phyloP scores from a whole-genome alignment of 2,113 vertebrate species.

The Pseudopipra pipra region DNA sequence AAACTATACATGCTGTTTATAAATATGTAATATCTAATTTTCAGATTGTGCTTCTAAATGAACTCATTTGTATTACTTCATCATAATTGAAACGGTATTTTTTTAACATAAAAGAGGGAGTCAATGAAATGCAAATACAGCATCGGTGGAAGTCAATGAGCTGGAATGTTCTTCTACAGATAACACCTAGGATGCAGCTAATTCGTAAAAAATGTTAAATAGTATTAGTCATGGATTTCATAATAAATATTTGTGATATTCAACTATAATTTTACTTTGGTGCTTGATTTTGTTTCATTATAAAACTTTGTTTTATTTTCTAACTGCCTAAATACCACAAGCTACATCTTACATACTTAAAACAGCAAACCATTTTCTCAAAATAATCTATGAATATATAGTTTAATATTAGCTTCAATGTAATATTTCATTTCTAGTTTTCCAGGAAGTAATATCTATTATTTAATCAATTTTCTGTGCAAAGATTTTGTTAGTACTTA shows the following conservation, averaged over 20 bases:
- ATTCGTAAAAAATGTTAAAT: not conserved
- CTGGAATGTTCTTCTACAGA: not conserved
- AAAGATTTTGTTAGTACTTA: not conserved
- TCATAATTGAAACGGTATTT: not conserved
- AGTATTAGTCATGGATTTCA: not conserved
- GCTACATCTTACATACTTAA: not conserved
- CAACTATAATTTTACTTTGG: not conserved
- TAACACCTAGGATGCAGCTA: not conserved
- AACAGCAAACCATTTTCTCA: not conserved
- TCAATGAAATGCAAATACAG: not conserved
- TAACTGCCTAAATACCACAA: not conserved
- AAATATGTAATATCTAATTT: not conserved
- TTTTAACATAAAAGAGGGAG: not conserved
- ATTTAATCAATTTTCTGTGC: not conserved
- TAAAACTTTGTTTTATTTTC: constrained; percentile 29
- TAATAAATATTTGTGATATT: not conserved
- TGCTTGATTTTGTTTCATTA: not conserved
- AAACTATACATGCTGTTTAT: not conserved
- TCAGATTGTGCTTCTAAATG: not conserved
- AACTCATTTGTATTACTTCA: not conserved
- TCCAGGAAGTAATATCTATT: not conserved
- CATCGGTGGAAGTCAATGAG: not conserved
- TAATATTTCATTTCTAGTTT: not conserved
- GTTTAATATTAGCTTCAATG: not conserved
- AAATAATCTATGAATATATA: not conserved